Evolutionary conservation across 2,113 vertebrate species (phyloP).

Genomic region (Eolophus roseicapilla): DNA sequence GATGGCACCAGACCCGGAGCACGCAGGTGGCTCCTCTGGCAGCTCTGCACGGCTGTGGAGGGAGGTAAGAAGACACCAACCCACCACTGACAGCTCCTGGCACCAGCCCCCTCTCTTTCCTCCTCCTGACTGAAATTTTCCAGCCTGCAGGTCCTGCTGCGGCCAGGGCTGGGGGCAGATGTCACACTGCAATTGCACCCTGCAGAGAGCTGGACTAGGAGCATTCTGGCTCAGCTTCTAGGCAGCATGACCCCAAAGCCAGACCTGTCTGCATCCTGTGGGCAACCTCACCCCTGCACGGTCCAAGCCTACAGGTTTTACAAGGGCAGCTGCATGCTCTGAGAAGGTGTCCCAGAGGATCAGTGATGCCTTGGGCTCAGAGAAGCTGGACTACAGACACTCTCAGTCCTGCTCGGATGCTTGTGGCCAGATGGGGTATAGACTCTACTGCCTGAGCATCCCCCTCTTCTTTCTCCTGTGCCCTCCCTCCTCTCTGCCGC

Average conservation of each 20-base stretch:
- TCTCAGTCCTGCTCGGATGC: background rate
- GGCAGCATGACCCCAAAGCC: background rate
- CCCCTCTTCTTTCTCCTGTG: background rate
- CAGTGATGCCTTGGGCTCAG: accelerated
- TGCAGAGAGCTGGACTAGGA: background rate
- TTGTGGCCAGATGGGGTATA: accelerated
- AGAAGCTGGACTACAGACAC: background rate
- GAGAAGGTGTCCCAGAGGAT: background rate
- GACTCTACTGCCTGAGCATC: background rate
- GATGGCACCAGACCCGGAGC: background rate
- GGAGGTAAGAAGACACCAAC: background rate
- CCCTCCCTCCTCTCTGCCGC: background rate
- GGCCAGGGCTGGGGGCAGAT: background rate
- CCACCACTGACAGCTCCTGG: background rate
- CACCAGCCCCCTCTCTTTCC: background rate
- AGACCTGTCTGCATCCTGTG: background rate
- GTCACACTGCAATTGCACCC: background rate
- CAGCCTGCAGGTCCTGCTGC: accelerated
- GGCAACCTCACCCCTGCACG: background rate
- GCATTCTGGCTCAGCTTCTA: background rate
- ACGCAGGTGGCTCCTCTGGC: accelerated
- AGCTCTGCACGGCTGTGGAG: accelerated
- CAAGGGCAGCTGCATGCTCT: background rate
- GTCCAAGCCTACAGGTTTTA: background rate
- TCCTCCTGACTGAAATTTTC: constrained; percentile 3